phyloP scores from a whole-genome alignment of 2,113 vertebrate species.

The Fregetta grallaria region DNA sequence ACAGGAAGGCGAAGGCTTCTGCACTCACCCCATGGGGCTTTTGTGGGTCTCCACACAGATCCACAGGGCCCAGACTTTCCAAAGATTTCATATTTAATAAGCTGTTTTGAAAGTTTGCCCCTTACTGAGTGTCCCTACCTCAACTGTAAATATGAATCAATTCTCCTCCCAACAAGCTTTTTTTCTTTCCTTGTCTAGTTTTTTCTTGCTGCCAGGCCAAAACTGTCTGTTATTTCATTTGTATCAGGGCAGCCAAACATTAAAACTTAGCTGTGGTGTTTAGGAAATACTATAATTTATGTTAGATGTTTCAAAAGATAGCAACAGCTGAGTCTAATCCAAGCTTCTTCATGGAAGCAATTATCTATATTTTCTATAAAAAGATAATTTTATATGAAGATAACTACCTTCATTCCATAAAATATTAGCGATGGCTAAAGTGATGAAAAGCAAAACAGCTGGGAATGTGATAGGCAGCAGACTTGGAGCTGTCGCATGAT shows the following conservation, averaged over 20 bases:
- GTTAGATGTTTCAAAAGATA: not conserved
- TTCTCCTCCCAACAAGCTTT: rapidly evolving
- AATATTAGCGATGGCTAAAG: not conserved
- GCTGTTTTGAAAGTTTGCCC: not conserved
- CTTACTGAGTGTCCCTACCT: not conserved
- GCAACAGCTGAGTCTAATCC: not conserved
- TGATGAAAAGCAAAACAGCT: not conserved
- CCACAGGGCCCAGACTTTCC: not conserved
- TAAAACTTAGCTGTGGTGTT: not conserved
- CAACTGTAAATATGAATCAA: not conserved
- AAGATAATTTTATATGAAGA: too few species aligned
- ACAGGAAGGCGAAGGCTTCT: not conserved
- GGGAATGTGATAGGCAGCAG: not conserved
- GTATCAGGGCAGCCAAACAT: not conserved
- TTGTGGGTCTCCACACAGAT: not conserved
- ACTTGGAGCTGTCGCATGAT: rapidly evolving
- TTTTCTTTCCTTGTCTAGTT: not conserved
- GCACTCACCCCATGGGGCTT: not conserved
- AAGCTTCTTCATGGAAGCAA: not conserved
- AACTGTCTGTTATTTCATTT: not conserved
- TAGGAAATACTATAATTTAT: not conserved
- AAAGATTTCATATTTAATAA: not conserved
- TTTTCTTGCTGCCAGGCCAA: not conserved
- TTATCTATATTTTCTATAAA: not conserved
- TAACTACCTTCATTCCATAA: not conserved